Base-by-base conservation (phyloP, 2,113 vertebrate genomes). In the Ceuthmochares aereus region DNA sequence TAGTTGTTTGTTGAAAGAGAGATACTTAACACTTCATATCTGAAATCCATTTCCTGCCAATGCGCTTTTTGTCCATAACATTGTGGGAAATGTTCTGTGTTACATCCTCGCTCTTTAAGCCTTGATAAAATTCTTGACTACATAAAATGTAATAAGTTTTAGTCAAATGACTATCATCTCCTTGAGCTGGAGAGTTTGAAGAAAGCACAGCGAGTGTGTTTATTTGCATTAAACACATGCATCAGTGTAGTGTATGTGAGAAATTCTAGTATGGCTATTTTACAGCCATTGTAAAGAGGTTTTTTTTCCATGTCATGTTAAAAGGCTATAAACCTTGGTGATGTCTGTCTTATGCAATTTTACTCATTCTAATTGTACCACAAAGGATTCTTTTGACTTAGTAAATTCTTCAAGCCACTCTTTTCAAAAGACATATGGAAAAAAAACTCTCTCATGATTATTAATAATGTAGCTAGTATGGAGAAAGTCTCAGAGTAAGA, bases 351-450 rank as follows among this genome's bases (percentile, higher is more conserved):
- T 81, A 95, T 25, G 47, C 94, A 94, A 94, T 96, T 94, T 97
- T 95, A 97, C 90, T 96, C 43, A 10, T 96, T 97, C 96, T 95
- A 96, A 95, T 97, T 98, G 83, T 88, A 93, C 94, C 94, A 96
- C 72, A 96, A 94, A 97, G 87, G 76, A 23, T 92, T 96, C 94
- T 96, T 96, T 95, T 94, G 85, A 93, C 89, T 96, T 95, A 90
- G 76, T 81, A 96, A 94, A 69, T 96, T 97, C 78, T 86, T 91
- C 77, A 87, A 96, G 84, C 83, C 81, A 84, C 81, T 95, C 60
- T 96, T 95, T 87, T 95, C 90, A 96, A 95, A 74, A 96, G 94
- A 93, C 85, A 82, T 70, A 95, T 73, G 85, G 84, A 87, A 97
- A 97, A 97, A 97, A 81, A 94, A 86, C 2, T 62, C 83, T 70